Conservation (phyloP, 2,797 vertebrate genomes). For the Acipenser ruthenus region DNA sequence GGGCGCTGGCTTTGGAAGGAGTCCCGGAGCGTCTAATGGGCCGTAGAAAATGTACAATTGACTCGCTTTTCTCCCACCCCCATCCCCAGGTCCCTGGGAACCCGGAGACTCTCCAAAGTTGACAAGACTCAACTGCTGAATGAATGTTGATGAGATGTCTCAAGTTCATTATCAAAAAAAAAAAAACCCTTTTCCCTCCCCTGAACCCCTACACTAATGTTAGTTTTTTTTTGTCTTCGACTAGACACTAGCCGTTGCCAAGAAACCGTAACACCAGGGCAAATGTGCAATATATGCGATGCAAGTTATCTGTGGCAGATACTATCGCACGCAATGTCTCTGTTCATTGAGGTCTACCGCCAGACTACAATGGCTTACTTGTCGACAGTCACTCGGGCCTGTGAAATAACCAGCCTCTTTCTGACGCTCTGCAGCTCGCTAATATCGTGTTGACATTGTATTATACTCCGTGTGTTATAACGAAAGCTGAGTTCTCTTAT, state of each 20-base stretch:
- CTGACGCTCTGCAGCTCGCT: neutral
- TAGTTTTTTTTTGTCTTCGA: no score
- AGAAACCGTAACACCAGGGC: conserved; percentile 16
- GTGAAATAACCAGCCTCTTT: no score
- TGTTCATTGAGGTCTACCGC: conserved; percentile 32
- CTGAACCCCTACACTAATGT: conserved; percentile 24
- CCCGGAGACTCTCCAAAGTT: conserved; percentile 51
- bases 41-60: conserved; percentile 53
- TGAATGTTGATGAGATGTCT: conserved; percentile 68
- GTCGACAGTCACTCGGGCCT: neutral
- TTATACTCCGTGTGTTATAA: no score
- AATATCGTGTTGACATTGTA: neutral
- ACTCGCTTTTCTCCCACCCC: conserved; percentile 40
- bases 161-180: conserved; percentile 71
- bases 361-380: conserved; percentile 29
- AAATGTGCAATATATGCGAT: conserved; percentile 25
- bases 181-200: conserved; percentile 26
- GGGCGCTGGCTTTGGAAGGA: conserved; percentile 48
- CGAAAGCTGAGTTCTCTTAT: no score
- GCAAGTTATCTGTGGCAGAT: conserved; percentile 24
- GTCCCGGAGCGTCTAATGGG: conserved; percentile 55
- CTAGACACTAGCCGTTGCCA: conserved; percentile 16
- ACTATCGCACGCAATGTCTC: conserved; percentile 37
- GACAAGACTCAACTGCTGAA: conserved; percentile 56
- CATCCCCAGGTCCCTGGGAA: conserved; percentile 57